phyloP scores from a whole-genome alignment of 1,140 invertebrate genomes.

The Euura lappo region DNA sequence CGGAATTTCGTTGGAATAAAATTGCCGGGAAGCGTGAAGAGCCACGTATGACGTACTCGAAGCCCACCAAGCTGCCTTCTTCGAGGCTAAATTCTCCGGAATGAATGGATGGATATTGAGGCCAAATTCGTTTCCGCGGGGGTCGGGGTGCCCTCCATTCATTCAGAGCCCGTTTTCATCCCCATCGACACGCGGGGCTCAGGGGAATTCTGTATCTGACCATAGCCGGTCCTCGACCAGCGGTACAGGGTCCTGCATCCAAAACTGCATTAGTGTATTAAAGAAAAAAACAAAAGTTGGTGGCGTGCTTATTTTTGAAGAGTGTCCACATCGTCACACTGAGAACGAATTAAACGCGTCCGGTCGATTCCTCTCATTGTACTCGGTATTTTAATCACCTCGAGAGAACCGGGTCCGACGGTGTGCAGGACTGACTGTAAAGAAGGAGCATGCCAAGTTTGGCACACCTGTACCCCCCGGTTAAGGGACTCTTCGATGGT shows the following conservation, averaged over 20 bases:
- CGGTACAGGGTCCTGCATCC: neutral
- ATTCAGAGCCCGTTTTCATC: neutral
- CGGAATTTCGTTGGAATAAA: no score
- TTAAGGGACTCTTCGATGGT: neutral
- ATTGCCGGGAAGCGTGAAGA: no score
- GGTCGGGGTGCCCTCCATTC: neutral
- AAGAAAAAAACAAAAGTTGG: neutral
- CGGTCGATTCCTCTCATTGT: neutral
- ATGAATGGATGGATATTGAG: neutral
- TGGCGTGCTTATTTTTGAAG: neutral
- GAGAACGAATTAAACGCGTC: neutral
- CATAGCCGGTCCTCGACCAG: neutral
- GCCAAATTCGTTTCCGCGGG: neutral
- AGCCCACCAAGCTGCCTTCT: neutral
- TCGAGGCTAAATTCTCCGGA: neutral
- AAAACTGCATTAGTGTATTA: neutral
- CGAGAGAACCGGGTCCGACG: no score
- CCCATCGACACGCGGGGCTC: neutral
- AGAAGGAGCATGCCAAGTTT: neutral
- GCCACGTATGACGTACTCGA: neutral
- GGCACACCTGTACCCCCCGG: neutral
- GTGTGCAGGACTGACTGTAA: neutral
- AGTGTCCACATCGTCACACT: neutral
- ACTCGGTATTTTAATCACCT: neutral
- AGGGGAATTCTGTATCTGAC: neutral